Evolutionary conservation across 2,797 vertebrate genomes (phyloP).

Genomic region (Spatula versicolor): DNA sequence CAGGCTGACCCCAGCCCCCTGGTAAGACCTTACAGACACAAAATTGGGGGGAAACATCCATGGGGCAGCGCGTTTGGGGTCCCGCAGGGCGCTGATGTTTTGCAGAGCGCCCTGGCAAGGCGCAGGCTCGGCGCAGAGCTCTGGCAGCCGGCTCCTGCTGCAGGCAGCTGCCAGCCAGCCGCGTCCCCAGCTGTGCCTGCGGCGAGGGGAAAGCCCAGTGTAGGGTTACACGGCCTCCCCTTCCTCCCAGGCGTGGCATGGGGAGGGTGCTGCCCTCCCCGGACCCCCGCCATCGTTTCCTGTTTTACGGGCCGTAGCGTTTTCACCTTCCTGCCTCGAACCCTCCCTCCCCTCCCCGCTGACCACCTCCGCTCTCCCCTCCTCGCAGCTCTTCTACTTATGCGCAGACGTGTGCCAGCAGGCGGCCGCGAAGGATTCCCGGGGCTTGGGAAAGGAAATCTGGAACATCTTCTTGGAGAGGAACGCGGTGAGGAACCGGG

Average conservation of each 20-base stretch:
- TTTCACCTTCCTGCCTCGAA: neutral
- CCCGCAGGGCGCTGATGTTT: neutral
- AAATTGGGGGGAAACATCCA: accelerated
- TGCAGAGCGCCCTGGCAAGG: neutral
- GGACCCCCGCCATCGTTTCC: neutral
- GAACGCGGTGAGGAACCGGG: constrained; percentile 82
- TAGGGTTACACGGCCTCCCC: neutral
- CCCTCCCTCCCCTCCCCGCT: neutral
- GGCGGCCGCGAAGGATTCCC: constrained; percentile 86
- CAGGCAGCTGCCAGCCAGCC: neutral
- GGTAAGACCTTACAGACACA: constrained; percentile 70
- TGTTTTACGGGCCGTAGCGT: neutral
- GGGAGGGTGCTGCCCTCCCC: neutral
- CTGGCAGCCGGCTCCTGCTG: neutral
- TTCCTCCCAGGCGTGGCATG: neutral
- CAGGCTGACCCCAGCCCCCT: constrained; percentile 92
- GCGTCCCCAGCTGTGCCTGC: neutral
- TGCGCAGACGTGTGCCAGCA: constrained; percentile 90
- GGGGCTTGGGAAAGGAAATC: constrained; percentile 87
- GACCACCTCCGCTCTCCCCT: neutral
- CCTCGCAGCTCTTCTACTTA: constrained; percentile 88
- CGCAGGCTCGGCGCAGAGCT: neutral
- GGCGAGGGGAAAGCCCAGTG: neutral
- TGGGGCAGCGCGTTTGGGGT: accelerated
- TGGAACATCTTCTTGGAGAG: constrained; percentile 91